Evolutionary conservation across 30 jellyfish, hydroid and myxozoan species (phyloP).

Genomic region (Clytia hemisphaerica): DNA sequence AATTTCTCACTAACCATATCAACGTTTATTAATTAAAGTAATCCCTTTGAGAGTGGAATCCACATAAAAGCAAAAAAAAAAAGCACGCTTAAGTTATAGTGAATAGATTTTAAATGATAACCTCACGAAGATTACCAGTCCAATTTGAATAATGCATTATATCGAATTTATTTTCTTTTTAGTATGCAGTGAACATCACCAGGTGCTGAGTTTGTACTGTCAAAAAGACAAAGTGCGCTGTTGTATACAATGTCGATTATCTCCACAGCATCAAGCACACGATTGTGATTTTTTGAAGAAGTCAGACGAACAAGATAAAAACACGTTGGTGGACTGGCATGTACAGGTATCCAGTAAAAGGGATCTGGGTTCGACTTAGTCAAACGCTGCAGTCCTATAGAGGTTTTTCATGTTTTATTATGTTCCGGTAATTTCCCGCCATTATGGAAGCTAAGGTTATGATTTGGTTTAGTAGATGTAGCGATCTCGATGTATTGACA

Average conservation of each 20-base stretch:
- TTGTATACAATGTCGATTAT: conserved; percentile 47
- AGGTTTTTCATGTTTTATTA: too few species aligned
- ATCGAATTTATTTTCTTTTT: not conserved
- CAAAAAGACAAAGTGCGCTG: conserved; percentile 53
- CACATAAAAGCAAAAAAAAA: not conserved
- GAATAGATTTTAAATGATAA: not conserved
- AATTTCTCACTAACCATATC: too few species aligned
- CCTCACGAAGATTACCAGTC: not conserved
- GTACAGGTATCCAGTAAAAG: conserved; percentile 43
- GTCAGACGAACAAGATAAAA: conserved; percentile 52
- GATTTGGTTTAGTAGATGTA: too few species aligned
- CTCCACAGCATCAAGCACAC: conserved; percentile 51
- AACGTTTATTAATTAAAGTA: too few species aligned
- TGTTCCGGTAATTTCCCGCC: too few species aligned
- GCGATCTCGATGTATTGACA: too few species aligned
- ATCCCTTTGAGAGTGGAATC: too few species aligned
- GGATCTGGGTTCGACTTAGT: not conserved
- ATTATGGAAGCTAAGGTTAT: too few species aligned
- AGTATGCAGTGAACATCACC: conserved; percentile 61
- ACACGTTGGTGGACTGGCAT: conserved; percentile 24
- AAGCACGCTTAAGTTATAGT: not conserved
- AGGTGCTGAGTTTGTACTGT: conserved; percentile 49
- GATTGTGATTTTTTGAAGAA: conserved; percentile 56
- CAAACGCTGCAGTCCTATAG: not conserved
- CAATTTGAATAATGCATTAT: not conserved